Percentiles rank a stretch among this genome's conserved stretches.
Evolutionary conservation across 2,113 vertebrate genomes (phyloP).

Genomic region (Mesembrinibis cayennensis): DNA sequence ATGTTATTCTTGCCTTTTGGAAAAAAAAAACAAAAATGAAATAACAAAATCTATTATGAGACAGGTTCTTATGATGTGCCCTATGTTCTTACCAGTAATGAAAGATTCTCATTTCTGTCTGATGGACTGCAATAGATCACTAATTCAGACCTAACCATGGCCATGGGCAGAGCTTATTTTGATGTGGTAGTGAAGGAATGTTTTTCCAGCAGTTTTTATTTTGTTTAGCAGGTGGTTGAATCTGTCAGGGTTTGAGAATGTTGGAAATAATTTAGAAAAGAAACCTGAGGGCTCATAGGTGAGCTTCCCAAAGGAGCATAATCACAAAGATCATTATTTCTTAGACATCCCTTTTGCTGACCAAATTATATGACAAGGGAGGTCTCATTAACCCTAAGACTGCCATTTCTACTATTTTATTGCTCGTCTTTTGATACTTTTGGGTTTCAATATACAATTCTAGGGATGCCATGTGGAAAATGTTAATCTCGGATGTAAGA

Average conservation of each 20-base stretch:
- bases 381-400: neutral
- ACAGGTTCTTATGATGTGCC: neutral
- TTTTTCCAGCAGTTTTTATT: neutral
- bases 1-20: neutral
- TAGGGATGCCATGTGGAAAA: neutral
- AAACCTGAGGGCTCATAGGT: neutral
- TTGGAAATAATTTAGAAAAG: neutral
- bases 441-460: neutral
- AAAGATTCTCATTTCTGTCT: neutral
- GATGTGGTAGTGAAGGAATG: neutral
- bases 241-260: neutral
- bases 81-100: neutral
- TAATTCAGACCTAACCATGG: neutral
- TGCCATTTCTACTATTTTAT: neutral
- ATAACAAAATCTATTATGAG: neutral
- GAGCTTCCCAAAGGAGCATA: neutral
- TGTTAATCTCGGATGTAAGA: neutral
- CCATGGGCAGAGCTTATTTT: neutral
- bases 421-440: neutral
- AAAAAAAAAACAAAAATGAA: neutral
- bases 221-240: neutral
- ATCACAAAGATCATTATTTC: neutral
- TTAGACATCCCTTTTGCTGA: neutral
- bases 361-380: neutral
- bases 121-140: neutral